Conservation (phyloP, 2,888 invertebrate genomes). For the Ctenicera cuprea region DNA sequence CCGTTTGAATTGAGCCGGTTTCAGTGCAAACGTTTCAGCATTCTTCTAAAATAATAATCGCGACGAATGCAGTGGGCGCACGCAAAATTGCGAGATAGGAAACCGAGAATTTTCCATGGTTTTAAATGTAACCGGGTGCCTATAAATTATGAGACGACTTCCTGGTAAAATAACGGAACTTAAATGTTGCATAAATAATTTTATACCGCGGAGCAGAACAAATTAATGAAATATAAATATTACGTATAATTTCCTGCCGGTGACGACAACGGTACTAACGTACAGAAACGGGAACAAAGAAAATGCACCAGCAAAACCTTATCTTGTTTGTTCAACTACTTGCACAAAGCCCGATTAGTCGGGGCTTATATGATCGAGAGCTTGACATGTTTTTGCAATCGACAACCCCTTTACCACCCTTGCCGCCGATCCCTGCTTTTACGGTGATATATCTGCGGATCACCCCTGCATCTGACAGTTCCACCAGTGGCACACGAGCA, state of each 20-base stretch:
- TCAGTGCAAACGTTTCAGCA: slow-evolving; percentile 43
- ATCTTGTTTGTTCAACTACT: slow-evolving; percentile 61
- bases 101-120: slow-evolving; percentile 62
- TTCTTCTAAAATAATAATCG: slow-evolving; percentile 55
- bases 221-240: slow-evolving; percentile 68
- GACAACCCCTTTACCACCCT: slow-evolving; percentile 49
- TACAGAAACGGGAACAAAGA: slow-evolving; percentile 53
- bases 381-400: slow-evolving; percentile 59
- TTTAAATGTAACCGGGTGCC: slow-evolving; percentile 60
- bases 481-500: slow-evolving; percentile 43
- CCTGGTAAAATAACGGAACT: slow-evolving; percentile 67
- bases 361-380: slow-evolving; percentile 57
- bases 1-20: slow-evolving; percentile 45
- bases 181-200: slow-evolving; percentile 68
- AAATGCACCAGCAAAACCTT: slow-evolving; percentile 51
- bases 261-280: slow-evolving; percentile 33
- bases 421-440: slow-evolving; percentile 39
- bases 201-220: slow-evolving; percentile 60
- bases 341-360: slow-evolving; percentile 59
- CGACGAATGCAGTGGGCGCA: slow-evolving; percentile 58
- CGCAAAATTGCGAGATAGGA: slow-evolving; percentile 63
- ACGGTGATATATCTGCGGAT: slow-evolving; percentile 53
- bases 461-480: slow-evolving; percentile 54
- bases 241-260: slow-evolving; percentile 56
- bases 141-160: slow-evolving; percentile 65